Evolutionary conservation across 2,797 vertebrate species (phyloP).

Genomic region (Poeciliopsis infans): DNA sequence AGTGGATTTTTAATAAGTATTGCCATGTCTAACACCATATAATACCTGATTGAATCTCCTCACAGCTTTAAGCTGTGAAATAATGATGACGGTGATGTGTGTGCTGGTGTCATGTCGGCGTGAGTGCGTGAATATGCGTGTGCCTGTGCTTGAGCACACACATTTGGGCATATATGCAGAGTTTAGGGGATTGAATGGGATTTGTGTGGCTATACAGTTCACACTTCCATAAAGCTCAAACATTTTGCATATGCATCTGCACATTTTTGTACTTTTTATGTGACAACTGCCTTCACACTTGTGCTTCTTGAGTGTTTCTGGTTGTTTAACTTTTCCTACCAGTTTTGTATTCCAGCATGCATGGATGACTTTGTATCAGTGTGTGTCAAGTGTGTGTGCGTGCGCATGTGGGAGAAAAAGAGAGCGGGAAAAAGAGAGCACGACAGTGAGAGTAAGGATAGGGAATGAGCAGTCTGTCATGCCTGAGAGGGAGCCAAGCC

Average conservation of each 20-base stretch:
- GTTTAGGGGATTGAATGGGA: conserved; percentile 56
- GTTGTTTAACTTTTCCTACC: conserved; percentile 77
- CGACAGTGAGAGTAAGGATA: conserved; percentile 35
- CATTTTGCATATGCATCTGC: conserved; percentile 68
- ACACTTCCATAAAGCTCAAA: conserved; percentile 49
- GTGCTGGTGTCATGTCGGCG: conserved; percentile 9
- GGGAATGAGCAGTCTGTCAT: conserved; percentile 80
- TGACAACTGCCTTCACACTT: conserved; percentile 66
- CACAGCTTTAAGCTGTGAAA: conserved; percentile 39
- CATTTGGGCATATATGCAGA: conserved; percentile 46
- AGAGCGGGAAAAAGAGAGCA: background rate
- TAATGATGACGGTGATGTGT: conserved; percentile 40
- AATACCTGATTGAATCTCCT: conserved; percentile 46
- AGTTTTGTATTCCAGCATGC: conserved; percentile 71
- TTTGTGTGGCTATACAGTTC: conserved; percentile 56
- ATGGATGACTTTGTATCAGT: conserved; percentile 63
- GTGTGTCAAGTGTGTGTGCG: conserved; percentile 24
- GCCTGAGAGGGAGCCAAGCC: conserved; percentile 80
- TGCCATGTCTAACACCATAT: conserved; percentile 38
- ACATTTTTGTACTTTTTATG: conserved; percentile 50
- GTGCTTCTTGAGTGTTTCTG: conserved; percentile 72
- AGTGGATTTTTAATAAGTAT: conserved; percentile 60
- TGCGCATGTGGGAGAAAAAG: background rate
- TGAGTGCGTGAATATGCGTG: conserved; percentile 9
- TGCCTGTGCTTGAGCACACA: conserved; percentile 32